Base-by-base conservation (phyloP, 2,888 invertebrate species). In the Encarsia formosa region DNA sequence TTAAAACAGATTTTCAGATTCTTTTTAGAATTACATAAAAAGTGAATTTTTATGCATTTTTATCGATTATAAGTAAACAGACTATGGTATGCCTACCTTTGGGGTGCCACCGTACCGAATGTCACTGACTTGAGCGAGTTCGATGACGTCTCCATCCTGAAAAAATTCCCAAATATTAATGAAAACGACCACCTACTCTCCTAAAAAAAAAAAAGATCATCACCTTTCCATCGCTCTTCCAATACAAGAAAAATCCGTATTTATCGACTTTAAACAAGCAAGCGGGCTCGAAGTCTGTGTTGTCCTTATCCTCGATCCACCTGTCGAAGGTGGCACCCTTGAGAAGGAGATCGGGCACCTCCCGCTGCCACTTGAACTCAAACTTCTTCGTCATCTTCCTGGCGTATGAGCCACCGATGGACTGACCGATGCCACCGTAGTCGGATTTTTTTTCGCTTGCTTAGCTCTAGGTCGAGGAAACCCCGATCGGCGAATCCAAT, bases 341-440 rank as follows among this genome's bases (percentile, higher is more conserved):
- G 43, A 77, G 75, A 39, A 86, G 74, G 20, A 74, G 63, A 46
- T 80, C 78, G 22, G 84, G 84, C 51, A 83, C 80, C 48, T 78
- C 76, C 54, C 80, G 77, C 60, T 76, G 79, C 85, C 85, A 86
- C 72, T 82, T 80, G 71, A 83, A 86, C 64, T 85, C 83, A 69
- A 81, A 83, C 66, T 79, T 79, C 69, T 85, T 86, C 61, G 85
- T 84, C 81, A 82, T 82, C 57, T 58, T 64, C 15, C 29, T 13
- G 13, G n/a, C n/a, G n/a, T n/a, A n/a, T n/a, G n/a, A n/a, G n/a
- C n/a, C n/a, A n/a, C n/a, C n/a, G n/a, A n/a, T n/a, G n/a, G n/a
- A n/a, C n/a, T n/a, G n/a, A n/a, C n/a, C n/a, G n/a, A n/a, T n/a
- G n/a, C n/a, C n/a, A n/a, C n/a, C n/a, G n/a, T n/a, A n/a, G n/a